Percentiles rank a stretch among this genome's conserved stretches.
phyloP scores from a whole-genome alignment of 2,113 vertebrate genomes.

The Lycaon pictus region DNA sequence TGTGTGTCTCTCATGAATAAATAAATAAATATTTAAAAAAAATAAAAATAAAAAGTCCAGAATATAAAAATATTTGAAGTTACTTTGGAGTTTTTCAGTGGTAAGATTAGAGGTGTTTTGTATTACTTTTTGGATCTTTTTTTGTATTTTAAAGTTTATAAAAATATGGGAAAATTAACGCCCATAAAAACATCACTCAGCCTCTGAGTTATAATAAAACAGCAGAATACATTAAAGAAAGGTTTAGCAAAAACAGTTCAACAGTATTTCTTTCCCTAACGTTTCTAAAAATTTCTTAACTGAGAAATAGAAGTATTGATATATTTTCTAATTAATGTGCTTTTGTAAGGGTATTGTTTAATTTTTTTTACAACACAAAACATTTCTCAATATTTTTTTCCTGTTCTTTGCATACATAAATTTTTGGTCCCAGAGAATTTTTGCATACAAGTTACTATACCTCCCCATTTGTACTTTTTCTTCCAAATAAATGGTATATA shows the following conservation, averaged over 20 bases:
- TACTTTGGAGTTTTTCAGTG: neutral
- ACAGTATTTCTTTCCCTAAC: neutral
- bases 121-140: neutral
- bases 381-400: neutral
- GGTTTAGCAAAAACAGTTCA: neutral
- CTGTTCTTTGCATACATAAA: neutral
- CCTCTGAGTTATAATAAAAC: neutral
- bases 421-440: neutral
- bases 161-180: neutral
- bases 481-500: neutral
- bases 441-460: neutral
- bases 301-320: neutral
- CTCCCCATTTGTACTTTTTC: neutral
- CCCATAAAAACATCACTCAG: neutral
- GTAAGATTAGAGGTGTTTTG: neutral
- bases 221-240: neutral
- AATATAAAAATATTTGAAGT: neutral
- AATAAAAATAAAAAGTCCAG: neutral
- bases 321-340: neutral
- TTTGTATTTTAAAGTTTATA: slow-evolving; percentile 8
- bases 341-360: neutral
- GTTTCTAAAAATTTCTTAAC: neutral
- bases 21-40: neutral
- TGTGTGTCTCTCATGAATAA: too few species aligned
- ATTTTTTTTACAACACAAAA: neutral